phyloP scores from a whole-genome alignment of 2,797 vertebrate species.

The Gallinago nigripennis region DNA sequence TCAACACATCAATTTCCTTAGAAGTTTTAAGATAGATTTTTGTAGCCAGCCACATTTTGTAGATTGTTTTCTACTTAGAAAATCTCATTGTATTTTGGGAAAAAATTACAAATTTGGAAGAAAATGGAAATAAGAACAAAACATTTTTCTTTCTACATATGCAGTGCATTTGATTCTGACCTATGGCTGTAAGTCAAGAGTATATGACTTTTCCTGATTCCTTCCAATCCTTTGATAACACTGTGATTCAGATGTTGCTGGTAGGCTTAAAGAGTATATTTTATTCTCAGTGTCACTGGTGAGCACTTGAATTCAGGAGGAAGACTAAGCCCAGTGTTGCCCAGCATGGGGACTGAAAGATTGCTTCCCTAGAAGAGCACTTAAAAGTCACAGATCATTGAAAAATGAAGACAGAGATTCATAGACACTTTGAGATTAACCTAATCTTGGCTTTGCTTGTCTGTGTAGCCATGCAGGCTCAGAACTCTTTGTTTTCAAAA shows the following conservation, averaged over 20 bases:
- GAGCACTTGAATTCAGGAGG: not conserved
- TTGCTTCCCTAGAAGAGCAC: not conserved
- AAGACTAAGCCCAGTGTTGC: not conserved
- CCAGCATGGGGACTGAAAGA: not conserved
- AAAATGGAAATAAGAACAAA: not conserved
- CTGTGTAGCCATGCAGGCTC: not conserved
- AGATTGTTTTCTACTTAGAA: not conserved
- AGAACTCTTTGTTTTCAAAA: not conserved
- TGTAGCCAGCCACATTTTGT: not conserved
- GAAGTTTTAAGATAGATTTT: not conserved
- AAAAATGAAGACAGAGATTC: not conserved
- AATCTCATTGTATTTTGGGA: not conserved
- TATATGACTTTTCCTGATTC: not conserved
- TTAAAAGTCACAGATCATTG: not conserved
- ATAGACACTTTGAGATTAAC: not conserved
- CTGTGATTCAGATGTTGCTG: fast-evolving
- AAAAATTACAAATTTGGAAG: not conserved
- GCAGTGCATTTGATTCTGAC: not conserved
- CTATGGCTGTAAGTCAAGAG: not conserved
- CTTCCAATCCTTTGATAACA: not conserved
- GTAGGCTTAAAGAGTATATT: not conserved
- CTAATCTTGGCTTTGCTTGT: not conserved
- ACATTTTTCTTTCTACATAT: not conserved
- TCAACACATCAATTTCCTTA: not conserved
- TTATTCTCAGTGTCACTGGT: not conserved